These are phyloP conservation scores for Cecropterus lyciades DNA, from an alignment of 1,140 invertebrate species.

Conservation along the genomic window DNA sequence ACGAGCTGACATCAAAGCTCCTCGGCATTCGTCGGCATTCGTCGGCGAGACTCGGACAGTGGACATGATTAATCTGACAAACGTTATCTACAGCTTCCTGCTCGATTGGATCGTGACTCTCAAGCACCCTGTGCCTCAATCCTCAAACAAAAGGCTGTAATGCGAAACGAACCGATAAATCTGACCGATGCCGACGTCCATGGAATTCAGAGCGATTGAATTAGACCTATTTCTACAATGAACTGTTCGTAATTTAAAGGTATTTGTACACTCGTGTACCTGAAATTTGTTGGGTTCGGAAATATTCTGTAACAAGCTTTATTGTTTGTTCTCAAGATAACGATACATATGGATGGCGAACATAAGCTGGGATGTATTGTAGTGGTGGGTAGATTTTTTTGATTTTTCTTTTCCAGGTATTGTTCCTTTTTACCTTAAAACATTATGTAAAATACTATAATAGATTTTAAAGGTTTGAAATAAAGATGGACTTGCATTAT, in stretches of 20 bases:
- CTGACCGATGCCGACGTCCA: constrained; percentile 39
- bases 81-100: constrained; percentile 47
- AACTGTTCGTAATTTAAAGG: constrained; percentile 19
- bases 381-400: no score
- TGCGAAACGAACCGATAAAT: constrained; percentile 49
- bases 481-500: no score
- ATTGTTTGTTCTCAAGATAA: no score
- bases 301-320: no score
- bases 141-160: constrained; percentile 51
- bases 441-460: no score
- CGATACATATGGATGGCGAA: no score
- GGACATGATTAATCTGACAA: constrained; percentile 50
- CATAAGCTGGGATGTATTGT: no score
- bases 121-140: constrained; percentile 41
- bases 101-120: constrained; percentile 47
- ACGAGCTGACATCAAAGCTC: neutral
- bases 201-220: constrained; percentile 36
- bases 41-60: constrained; percentile 11
- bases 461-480: no score
- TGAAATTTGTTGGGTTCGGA: no score
- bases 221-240: constrained; percentile 30
- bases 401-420: no score
- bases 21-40: constrained; percentile 15
- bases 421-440: no score
- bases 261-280: constrained; percentile 1